Base-by-base conservation (phyloP, 2,113 vertebrate genomes). In the Ammodytes dubius region DNA sequence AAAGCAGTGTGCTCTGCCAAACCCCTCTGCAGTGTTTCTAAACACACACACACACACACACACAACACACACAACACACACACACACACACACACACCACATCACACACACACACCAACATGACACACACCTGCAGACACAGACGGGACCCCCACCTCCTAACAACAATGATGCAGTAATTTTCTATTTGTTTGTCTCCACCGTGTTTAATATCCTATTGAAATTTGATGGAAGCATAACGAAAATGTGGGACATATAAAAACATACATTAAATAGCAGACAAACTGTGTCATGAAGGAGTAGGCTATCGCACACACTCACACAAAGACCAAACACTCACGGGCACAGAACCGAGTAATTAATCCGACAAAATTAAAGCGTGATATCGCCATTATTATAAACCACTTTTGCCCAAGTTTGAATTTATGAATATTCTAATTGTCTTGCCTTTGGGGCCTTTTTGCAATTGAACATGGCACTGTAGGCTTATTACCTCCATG, bases 401-500 rank as follows among this genome's bases (percentile, higher is more conserved):
- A 78, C 72, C 70, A 64, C 70, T 82, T 76, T 72, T 75, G 52
- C 70, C 60, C 57, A 68, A 27, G 58, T 89, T 87, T 63, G 73
- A 82, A 89, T 68, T 81, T 67, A 77, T 87, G 81, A 86, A 86
- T 88, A 88, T 92, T 92, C 4, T 82, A 91, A 89, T 87, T 74
- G 50, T 74, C 4, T 27, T 27, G 75, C 78, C 85, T 87, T 70
- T 56, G 50, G 82, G 75, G 35, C 43, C 72, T 74, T 82, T 75
- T 73, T 68, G 59, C 50, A 70, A 9, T 45, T 50, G 61, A 82
- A 72, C 53, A 17, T 11, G 42, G 13, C 27, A 27, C 27, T 27
- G 27, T 27, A 27, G 27, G 27, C 27, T 27, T 63, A 61, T 85
- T 74, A 70, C 54, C 57, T 77, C 74, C 60, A 49, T 77, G 65